Base-by-base conservation (phyloP, 2,888 invertebrate species). In the Orthonevra nobilis region DNA sequence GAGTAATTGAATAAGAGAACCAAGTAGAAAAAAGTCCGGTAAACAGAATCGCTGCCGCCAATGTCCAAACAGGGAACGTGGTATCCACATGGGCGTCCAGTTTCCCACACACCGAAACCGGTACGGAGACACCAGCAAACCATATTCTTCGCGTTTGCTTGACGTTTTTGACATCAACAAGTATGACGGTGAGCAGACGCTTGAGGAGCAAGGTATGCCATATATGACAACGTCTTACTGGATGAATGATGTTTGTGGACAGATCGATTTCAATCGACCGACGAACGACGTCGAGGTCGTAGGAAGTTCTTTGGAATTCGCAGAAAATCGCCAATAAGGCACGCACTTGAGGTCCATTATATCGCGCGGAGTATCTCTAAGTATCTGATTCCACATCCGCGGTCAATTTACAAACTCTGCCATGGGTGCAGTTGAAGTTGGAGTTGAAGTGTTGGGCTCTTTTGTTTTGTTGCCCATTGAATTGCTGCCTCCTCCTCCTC, bases 1-100 rank as follows among this genome's bases (percentile, higher is more conserved):
- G 28, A 30, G 38, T 44, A 30, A 46, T 38, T 19, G 12, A 20
- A 36, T 36, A 50, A 48, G 48, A 69, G 60, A 58, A 54, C 50
- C 69, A 69, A 60, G n/a, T n/a, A n/a, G n/a, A n/a, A n/a, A n/a
- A 60, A 70, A 70, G 61, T 69, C 69, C 60, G 60, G 69, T 69
- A 69, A 69, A 60, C 50, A 50, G 40, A 60, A 42, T 58, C 23
- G 56, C n/a, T n/a, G n/a, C 30, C 44, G 38, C 23, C 15, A 36
- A 36, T 54, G 66, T 26, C 66, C 44, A 36, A 40, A n/a, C 63
- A 42, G 14, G 23, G 12, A 23, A 19, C 48, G 26, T 63, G 38
- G 30, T 50, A 28, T 44, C 6, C 10, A 3, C 14, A 14, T n/a
- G n/a, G n/a, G n/a, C n/a, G n/a, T n/a, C 10, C 17, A n/a, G 19